phyloP scores from a whole-genome alignment of 2,797 vertebrate species.

The Smutsia gigantea region DNA sequence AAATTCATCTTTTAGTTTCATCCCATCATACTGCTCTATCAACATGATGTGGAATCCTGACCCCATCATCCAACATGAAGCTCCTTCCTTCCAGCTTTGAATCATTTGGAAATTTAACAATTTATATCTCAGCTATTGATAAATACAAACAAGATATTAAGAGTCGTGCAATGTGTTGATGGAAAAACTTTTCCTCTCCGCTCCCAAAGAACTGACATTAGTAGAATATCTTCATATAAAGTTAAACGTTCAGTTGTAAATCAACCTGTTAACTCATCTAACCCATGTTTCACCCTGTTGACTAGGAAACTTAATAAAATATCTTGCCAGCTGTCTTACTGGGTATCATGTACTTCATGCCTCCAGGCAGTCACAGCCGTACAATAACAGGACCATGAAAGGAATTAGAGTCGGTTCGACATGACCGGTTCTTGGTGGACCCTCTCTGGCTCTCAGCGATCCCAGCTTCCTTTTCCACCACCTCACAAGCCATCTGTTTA shows the following conservation, averaged over 20 bases:
- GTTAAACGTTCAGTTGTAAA: slow-evolving; percentile 45
- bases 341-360: not conserved
- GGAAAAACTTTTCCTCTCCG: not conserved
- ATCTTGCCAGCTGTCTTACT: slow-evolving; percentile 37
- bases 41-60: not conserved
- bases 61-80: not conserved
- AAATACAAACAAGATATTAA: slow-evolving; percentile 32
- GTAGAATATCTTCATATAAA: not conserved
- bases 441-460: slow-evolving; percentile 1
- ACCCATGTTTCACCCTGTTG: not conserved
- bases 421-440: not conserved
- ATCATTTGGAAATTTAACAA: not conserved
- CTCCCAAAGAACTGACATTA: not conserved
- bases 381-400: slow-evolving; percentile 8
- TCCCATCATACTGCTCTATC: slow-evolving; percentile 16
- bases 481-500: not conserved
- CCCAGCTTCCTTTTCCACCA: not conserved
- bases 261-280: slow-evolving; percentile 21
- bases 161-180: not conserved
- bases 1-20: slow-evolving; percentile 42
- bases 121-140: not conserved
- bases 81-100: slow-evolving; percentile 16
- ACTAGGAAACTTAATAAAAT: not conserved
- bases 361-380: not conserved
- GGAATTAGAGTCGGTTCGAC: slow-evolving; percentile 17